Evolutionary conservation across 37 sponge, comb jelly and placozoan species (phyloP), one percentile per base, ranked within the genome.

Genomic region (Chondrosia reniformis): DNA sequence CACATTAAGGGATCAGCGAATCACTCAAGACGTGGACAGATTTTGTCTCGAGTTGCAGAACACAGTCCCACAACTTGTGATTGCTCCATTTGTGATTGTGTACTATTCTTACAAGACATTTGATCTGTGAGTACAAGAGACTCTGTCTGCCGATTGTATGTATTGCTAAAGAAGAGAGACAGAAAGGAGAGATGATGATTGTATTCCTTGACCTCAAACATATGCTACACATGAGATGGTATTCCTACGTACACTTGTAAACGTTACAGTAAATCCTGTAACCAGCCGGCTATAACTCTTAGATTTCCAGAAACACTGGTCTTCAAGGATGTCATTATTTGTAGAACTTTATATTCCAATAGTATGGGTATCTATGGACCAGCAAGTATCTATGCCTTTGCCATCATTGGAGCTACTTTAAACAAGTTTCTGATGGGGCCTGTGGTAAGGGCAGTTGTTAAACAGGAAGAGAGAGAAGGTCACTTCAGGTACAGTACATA

Each of bases 1-100:
- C 52, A 49, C 56, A 22, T 46, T 1, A 45, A 95, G 95, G 22
- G 95, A 95, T 86, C 95, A 95, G 82, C 78, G 96, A 24, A 91
- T 95, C 9, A 95, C 92, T 28, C 96, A 95, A 61, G 96, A 95
- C 77, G 93, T 95, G 45, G 93, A 91, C 36, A 40, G 81, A 6
- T 84, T 95, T 76, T 88, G 89, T 74, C 55, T 85, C 27, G 57
- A 91, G 39, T 61, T 82, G 34, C 46, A 73, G 73, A 93, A 76
- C 59, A 72, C 79, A 1, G 32, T 91, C 1, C 87, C 90, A 5
- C 82, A 95, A 41, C 22, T 95, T 22, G 79, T 95, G 4, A 39
- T 95, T 10, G 55, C 76, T 13, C 92, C 92, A 1, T 86, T 89
- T 44, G 72, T 86, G 10, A 86, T 95, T 57, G 87, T 67, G 1